Percentiles rank a stretch among this genome's conserved stretches.
These are phyloP conservation scores for Physeter macrocephalus DNA, from an alignment of 2,113 vertebrate genomes.

Conservation along the genomic window DNA sequence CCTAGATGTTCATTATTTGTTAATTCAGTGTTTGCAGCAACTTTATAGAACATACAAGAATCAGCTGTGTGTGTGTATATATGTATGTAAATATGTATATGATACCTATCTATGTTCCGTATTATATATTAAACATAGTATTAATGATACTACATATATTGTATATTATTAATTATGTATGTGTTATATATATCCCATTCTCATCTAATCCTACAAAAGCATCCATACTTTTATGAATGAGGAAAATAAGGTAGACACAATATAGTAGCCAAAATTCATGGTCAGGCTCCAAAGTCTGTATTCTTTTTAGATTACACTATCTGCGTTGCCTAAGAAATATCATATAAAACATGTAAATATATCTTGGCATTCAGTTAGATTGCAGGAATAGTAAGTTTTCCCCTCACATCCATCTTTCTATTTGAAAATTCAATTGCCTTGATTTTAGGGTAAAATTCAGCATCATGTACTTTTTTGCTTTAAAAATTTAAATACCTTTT, in stretches of 20 bases:
- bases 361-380: background rate
- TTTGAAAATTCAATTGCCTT: constrained; percentile 26
- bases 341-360: background rate
- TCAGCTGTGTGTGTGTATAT: background rate
- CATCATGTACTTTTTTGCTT: background rate
- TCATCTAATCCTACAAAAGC: background rate
- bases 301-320: background rate
- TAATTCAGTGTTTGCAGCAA: background rate
- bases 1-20: background rate
- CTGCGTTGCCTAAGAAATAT: background rate
- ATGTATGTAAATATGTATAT: background rate
- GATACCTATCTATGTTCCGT: background rate
- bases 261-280: background rate
- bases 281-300: background rate
- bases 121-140: background rate
- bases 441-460: constrained; percentile 15
- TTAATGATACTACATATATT: background rate
- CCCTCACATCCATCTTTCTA: background rate
- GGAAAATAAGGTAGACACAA: background rate
- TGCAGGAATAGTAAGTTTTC: background rate
- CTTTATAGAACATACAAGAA: background rate
- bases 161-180: background rate
- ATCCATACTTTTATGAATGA: background rate
- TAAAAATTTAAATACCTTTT: constrained; percentile 5
- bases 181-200: background rate